These are phyloP conservation scores for Drosophila atripex DNA, from an alignment of 2,888 invertebrate species.

Conservation along the genomic window DNA sequence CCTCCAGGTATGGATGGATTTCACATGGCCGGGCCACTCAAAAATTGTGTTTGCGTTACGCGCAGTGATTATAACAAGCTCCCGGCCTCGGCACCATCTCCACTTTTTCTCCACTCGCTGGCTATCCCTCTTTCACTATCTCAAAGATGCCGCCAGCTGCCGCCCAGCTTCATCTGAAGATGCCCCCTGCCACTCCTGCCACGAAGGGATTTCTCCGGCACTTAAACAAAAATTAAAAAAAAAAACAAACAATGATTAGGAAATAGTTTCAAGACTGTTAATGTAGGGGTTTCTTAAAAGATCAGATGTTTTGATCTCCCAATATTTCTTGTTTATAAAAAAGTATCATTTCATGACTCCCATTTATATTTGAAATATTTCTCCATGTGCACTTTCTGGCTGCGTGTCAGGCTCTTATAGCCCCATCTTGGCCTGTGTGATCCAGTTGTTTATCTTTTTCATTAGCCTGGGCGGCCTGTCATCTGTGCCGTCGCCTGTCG, in stretches of 20 bases:
- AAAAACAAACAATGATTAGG: neutral
- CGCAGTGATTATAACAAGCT: slow-evolving; percentile 74
- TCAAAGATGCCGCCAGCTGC: slow-evolving; percentile 46
- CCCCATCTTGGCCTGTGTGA: slow-evolving; percentile 50
- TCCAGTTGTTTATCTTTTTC: slow-evolving; percentile 77
- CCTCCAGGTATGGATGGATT: slow-evolving; percentile 53
- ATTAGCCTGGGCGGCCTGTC: slow-evolving; percentile 75
- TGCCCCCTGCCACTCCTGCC: neutral
- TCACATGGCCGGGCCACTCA: slow-evolving; percentile 71
- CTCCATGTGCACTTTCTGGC: slow-evolving; percentile 21
- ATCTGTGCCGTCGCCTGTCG: slow-evolving; percentile 74
- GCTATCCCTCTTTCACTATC: slow-evolving; percentile 22
- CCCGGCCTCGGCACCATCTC: slow-evolving; percentile 19
- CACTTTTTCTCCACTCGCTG: slow-evolving; percentile 9
- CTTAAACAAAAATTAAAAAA: neutral
- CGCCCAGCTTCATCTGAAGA: slow-evolving; percentile 18
- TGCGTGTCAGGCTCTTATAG: slow-evolving; percentile 35
- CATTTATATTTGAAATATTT: neutral
- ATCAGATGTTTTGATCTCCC: no score
- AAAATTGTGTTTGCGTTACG: slow-evolving; percentile 76
- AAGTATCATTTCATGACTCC: neutral
- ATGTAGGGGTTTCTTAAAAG: no score
- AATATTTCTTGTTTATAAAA: no score
- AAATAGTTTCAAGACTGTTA: neutral
- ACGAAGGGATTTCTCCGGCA: slow-evolving; percentile 7